These are phyloP conservation scores for Drosophila nr. perissopoda DNA, from an alignment of 2,888 invertebrate genomes.

Conservation along the genomic window DNA sequence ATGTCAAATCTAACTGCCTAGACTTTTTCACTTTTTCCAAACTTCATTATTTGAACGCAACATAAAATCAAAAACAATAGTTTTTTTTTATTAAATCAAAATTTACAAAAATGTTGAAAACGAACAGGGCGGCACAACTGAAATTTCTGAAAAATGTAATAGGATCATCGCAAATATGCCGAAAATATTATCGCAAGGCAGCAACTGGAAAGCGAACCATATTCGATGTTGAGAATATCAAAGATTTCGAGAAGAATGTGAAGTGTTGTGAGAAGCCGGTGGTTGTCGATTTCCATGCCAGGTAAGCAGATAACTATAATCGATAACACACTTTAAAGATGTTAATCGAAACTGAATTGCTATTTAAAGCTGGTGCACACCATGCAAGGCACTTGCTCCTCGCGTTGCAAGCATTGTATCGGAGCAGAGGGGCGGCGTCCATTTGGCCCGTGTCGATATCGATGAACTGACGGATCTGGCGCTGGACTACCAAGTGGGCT, in stretches of 20 bases:
- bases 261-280: slow-evolving; percentile 94
- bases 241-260: slow-evolving; percentile 95
- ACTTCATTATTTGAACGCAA: background rate
- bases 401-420: slow-evolving; percentile 93
- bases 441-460: slow-evolving; percentile 96
- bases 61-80: background rate
- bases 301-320: slow-evolving; percentile 86
- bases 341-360: background rate
- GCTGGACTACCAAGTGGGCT: slow-evolving; percentile 92
- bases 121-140: background rate
- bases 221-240: slow-evolving; percentile 94
- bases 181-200: background rate
- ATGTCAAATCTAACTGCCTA: background rate
- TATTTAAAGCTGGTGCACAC: slow-evolving; percentile 95
- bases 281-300: slow-evolving; percentile 97
- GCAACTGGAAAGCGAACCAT: slow-evolving; percentile 81
- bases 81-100: background rate
- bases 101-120: slow-evolving; percentile 29
- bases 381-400: slow-evolving; percentile 95
- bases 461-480: slow-evolving; percentile 96
- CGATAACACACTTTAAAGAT: background rate
- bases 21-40: background rate
- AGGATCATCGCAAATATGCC: background rate
- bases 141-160: slow-evolving; percentile 17
- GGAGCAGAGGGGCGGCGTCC: slow-evolving; percentile 90